Conservation (phyloP, 2,797 vertebrate genomes). For the Dendrocincla fuliginosa region DNA sequence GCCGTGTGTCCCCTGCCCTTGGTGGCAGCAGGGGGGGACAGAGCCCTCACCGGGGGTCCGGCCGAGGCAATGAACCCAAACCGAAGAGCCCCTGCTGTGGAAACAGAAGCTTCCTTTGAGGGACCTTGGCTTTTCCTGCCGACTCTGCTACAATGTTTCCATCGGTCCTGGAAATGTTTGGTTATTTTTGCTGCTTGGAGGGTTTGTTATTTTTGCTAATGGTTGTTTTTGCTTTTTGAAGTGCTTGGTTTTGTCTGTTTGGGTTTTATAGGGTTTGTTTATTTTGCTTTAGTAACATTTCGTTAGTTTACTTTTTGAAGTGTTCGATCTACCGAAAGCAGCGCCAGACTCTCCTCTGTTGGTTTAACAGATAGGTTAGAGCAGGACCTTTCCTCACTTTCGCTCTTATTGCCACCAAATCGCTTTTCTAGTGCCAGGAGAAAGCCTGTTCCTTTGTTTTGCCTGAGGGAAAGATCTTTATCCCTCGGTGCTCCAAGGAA, state of each 20-base stretch:
- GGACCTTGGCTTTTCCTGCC: not conserved
- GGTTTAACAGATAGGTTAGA: not conserved
- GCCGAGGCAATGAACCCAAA: fast-evolving
- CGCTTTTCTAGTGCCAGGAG: not conserved
- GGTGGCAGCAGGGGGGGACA: not conserved
- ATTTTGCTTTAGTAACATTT: not conserved
- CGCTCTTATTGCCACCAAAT: not conserved
- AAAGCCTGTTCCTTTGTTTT: not conserved
- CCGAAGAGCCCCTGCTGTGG: fast-evolving
- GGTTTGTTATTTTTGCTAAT: not conserved
- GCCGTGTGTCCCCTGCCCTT: not conserved
- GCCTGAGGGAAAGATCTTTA: not conserved
- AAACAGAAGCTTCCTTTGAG: not conserved
- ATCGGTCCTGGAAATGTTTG: too few relatives aligned
- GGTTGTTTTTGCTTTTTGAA: not conserved
- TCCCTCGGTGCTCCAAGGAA: not conserved
- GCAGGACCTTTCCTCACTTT: not conserved
- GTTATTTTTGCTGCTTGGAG: not conserved
- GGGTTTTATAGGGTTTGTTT: not conserved
- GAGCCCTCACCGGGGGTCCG: not conserved
- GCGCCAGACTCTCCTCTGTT: not conserved
- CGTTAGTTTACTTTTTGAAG: not conserved
- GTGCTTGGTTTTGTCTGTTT: not conserved
- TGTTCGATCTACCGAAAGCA: not conserved
- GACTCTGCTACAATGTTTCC: not conserved